phyloP scores from a whole-genome alignment of 2,113 vertebrate genomes.

The Bucco capensis region DNA sequence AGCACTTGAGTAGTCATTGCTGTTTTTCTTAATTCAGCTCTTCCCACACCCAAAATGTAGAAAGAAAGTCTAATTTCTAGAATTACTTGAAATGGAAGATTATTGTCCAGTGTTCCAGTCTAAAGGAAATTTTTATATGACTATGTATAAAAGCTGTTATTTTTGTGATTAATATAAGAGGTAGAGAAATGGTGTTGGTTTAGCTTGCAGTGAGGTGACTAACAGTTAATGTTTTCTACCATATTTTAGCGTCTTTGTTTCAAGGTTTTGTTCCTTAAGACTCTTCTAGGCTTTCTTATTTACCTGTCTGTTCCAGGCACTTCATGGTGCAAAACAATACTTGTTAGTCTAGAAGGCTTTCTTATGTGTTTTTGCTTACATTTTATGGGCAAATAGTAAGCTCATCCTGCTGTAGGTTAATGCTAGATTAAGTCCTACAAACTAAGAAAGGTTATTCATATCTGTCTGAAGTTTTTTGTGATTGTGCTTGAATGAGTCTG shows the following conservation, averaged over 20 bases:
- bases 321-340: neutral
- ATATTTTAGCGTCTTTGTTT: neutral
- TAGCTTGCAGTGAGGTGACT: neutral
- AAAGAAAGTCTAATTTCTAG: neutral
- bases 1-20: neutral
- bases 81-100: neutral
- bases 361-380: neutral
- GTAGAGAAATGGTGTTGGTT: neutral
- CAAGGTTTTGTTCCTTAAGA: neutral
- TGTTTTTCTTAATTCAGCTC: neutral
- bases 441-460: neutral
- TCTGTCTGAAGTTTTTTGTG: neutral
- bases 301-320: neutral
- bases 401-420: neutral
- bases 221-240: neutral
- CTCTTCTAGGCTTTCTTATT: neutral
- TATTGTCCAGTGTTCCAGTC: neutral
- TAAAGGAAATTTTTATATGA: neutral
- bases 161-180: neutral
- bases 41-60: neutral
- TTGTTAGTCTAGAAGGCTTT: neutral
- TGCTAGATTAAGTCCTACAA: neutral
- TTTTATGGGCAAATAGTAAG: neutral
- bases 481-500: neutral
- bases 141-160: neutral